These are phyloP conservation scores for Rhagoletis zephyria DNA, from an alignment of 1,140 invertebrate species.

Conservation along the genomic window DNA sequence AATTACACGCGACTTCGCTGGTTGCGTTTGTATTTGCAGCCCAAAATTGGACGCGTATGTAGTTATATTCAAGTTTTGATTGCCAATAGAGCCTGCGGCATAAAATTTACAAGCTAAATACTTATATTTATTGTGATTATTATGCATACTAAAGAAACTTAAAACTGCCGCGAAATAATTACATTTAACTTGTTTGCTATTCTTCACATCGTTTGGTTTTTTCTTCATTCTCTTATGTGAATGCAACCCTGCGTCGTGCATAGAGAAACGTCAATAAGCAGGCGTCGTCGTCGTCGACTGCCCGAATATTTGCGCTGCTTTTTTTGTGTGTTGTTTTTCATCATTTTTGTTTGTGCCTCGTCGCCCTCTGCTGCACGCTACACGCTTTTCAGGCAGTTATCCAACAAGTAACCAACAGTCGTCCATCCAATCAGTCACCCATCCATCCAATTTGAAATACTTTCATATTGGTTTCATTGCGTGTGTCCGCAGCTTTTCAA, in stretches of 20 bases:
- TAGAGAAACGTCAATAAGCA: constrained; percentile 19
- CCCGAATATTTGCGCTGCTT: not conserved
- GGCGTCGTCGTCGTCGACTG: not conserved
- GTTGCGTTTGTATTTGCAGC: not conserved
- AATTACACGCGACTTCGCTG: not conserved
- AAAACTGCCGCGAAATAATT: too few relatives aligned
- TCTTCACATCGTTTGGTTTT: too few relatives aligned
- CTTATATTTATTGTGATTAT: too few relatives aligned
- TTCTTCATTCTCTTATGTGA: not conserved
- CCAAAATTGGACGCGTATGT: not conserved
- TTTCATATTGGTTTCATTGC: constrained; percentile 2
- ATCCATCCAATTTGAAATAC: constrained; percentile 51
- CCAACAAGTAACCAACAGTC: constrained; percentile 27
- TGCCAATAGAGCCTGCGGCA: too few relatives aligned
- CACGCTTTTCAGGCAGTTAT: not conserved
- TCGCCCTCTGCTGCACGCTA: not conserved
- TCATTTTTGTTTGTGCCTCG: not conserved
- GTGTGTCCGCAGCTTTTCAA: constrained; percentile 23
- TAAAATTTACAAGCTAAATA: too few relatives aligned
- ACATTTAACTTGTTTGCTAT: too few relatives aligned
- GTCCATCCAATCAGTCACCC: constrained; percentile 50
- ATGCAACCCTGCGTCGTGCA: constrained; percentile 37
- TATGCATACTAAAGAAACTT: too few relatives aligned
- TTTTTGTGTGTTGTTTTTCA: constrained; percentile 21
- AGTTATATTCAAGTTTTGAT: too few relatives aligned